Base-by-base conservation (phyloP, 2,888 invertebrate genomes). In the Parasteatoda lunata region DNA sequence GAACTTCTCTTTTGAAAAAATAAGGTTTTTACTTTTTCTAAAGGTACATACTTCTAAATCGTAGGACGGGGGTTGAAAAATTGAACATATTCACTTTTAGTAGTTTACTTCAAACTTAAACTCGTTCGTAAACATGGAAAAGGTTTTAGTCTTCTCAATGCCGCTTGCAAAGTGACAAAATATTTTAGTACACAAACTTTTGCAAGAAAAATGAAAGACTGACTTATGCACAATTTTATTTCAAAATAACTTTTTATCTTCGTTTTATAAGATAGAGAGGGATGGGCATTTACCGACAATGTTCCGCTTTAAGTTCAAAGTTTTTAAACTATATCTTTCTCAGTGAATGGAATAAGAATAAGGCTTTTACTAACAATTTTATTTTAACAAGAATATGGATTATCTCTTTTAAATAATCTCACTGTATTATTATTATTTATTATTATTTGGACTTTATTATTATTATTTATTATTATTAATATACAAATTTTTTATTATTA, bases 121-220 rank as follows among this genome's bases (percentile, higher is more conserved):
- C 69, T 78, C 77, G 72, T 78, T 84, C 73, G 83, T 84, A 77
- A 84, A 84, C 84, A 84, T 30, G 84, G 59, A 84, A 84, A 84
- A 65, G 69, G 78, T 84, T 84, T 84, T 79, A 84, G 78, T 75
- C 84, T 84, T 65, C 51, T 47, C 77, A 47, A 70, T 65, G 59
- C 65, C 64, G 69, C 66, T 64, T 66, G 71, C 52, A 71, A 77
- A 84, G 83, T 72, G 77, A 77, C 77, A 84, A 84, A 84, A 84
- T 84, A 84, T 84, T 84, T 84, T 65, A 77, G 83, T 66, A 70
- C 71, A 72, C 71, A 65, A 66, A 64, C 65, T 75, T 51, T 8
- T 13, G 48, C 52, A 77, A 48, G 48, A 76, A 66, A 77, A 72
- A 45, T 66, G 65, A 77, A 84, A 77, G 77, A 72, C 66, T 77